Conservation (phyloP, 2,797 vertebrate genomes). For the Linurgus olivaceus region DNA sequence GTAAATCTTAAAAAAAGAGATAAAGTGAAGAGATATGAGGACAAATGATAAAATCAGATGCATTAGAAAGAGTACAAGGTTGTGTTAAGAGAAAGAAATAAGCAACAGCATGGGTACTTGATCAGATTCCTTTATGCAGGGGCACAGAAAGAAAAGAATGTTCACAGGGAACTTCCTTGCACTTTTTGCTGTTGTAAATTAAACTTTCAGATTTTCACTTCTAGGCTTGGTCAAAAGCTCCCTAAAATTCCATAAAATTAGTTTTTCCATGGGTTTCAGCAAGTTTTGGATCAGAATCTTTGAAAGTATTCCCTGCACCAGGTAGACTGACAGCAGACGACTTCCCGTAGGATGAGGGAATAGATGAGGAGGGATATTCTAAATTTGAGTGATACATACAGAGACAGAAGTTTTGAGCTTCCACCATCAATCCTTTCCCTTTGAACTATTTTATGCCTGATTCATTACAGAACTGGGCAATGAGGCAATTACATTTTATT, state of each 20-base stretch:
- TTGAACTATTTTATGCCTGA: not conserved
- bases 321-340: not conserved
- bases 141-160: not conserved
- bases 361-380: not conserved
- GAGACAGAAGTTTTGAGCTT: not conserved
- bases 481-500: not conserved
- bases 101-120: rapidly evolving
- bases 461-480: not conserved
- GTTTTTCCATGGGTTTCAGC: not conserved
- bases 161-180: not conserved
- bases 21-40: rapidly evolving
- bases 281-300: not conserved
- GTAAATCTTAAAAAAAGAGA: not conserved
- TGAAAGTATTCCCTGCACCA: not conserved
- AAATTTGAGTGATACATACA: not conserved
- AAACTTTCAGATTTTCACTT: rapidly evolving
- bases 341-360: not conserved
- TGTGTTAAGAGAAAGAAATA: not conserved
- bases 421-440: not conserved
- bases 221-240: not conserved
- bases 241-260: not conserved
- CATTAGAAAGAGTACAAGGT: not conserved
- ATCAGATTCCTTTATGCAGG: not conserved
- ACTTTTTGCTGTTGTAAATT: not conserved
- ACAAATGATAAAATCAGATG: not conserved